Percentiles rank a stretch among this genome's conserved stretches.
phyloP scores from a whole-genome alignment of 2,888 invertebrate species.

The Polyommatus icarus region DNA sequence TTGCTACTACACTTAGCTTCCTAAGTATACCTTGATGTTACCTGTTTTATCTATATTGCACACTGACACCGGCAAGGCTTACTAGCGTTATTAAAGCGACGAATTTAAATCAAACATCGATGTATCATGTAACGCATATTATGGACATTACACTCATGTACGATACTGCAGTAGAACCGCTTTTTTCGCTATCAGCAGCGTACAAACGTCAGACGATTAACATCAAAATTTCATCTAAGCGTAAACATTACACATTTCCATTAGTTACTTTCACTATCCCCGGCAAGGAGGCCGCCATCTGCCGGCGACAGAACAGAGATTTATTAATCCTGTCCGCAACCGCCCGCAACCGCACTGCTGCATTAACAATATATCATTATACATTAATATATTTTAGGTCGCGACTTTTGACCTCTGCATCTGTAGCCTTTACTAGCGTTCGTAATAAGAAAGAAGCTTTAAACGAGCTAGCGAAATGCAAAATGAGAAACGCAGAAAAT shows the following conservation, averaged over 20 bases:
- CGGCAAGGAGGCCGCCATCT: conserved; percentile 70
- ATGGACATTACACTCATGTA: too few relatives aligned
- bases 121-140: too few relatives aligned
- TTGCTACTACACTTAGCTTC: too few relatives aligned
- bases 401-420: conserved; percentile 3
- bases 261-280: conserved; percentile 42
- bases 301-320: conserved; percentile 68
- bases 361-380: conserved; percentile 34
- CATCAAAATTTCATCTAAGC: not conserved
- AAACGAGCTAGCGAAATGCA: not conserved
- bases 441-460: not conserved
- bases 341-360: conserved; percentile 22
- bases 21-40: too few relatives aligned
- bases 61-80: too few relatives aligned
- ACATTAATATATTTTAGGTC: conserved; percentile 20
- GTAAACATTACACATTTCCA: conserved; percentile 17
- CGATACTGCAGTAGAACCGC: too few relatives aligned
- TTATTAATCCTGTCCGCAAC: conserved; percentile 61
- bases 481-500: too few relatives aligned
- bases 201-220: not conserved
- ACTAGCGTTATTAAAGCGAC: too few relatives aligned
- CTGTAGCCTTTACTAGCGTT: not conserved
- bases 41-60: too few relatives aligned
- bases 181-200: too few relatives aligned
- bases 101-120: too few relatives aligned